Conservation (phyloP, 2,113 vertebrate genomes). For the Sceloporus undulatus region DNA sequence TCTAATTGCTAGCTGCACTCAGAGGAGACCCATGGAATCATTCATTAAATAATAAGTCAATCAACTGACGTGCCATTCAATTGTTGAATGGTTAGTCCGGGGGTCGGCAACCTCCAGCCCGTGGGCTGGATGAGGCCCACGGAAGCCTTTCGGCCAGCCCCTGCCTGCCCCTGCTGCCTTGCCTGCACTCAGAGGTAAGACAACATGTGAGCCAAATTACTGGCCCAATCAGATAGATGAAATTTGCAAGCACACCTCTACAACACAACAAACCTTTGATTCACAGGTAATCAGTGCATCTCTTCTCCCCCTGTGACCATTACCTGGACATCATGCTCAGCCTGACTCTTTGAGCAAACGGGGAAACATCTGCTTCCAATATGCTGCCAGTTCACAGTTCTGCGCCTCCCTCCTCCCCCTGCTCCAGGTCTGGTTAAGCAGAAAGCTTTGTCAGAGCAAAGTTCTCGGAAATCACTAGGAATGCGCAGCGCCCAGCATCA, state of each 20-base stretch:
- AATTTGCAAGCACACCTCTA: neutral
- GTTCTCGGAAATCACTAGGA: constrained; percentile 64
- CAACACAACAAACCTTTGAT: neutral
- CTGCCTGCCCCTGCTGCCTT: no score
- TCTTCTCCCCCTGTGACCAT: neutral
- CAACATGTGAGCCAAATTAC: neutral
- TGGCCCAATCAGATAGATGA: no score
- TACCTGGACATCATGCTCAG: neutral
- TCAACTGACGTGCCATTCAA: no score
- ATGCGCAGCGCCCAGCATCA: constrained; percentile 36
- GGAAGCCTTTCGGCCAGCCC: no score
- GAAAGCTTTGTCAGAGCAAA: constrained; percentile 58
- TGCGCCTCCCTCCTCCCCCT: constrained; percentile 28
- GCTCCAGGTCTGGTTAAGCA: constrained; percentile 40
- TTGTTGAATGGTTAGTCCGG: no score
- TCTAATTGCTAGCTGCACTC: no score
- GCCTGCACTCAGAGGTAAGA: neutral
- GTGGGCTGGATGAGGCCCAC: no score
- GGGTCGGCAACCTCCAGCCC: no score
- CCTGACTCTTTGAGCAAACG: constrained; percentile 10
- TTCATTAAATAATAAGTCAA: no score
- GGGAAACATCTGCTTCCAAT: constrained; percentile 87
- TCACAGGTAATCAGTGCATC: neutral
- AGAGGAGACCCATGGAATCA: no score
- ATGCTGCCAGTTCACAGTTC: constrained; percentile 45